Evolutionary conservation across 2,797 vertebrate species (phyloP), one percentile per base, ranked within the genome.

Genomic region (Manis javanica): DNA sequence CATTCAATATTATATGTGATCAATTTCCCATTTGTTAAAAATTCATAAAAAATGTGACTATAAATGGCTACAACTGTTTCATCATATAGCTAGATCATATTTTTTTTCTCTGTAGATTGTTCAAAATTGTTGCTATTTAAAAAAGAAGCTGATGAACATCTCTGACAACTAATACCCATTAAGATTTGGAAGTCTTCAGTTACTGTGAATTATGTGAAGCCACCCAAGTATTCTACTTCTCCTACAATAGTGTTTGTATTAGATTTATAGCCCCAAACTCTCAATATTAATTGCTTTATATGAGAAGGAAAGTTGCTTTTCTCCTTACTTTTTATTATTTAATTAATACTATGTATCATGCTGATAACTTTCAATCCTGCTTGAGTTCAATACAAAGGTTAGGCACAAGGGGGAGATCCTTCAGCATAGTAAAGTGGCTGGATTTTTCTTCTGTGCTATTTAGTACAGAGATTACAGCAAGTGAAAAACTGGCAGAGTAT

Each of bases 341-440:
- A 42, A 49, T 11, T 26, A 29, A 29, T 59, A 63, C 5, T 15
- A 16, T 19, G 37, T 10, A 75, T 21, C 24, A 53, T 42, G 31
- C 39, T 37, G 37, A 79, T 59, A 63, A 46, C 63, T 82, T 89
- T 75, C 57, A 88, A 9, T 71, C 19, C 46, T 64, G 24, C 75
- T 94, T 94, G 84, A 86, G 69, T 92, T 96, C 86, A 97, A 23
- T 96, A 77, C 85, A 92, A 77, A 82, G 42, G 86, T 96, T 69
- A 94, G 94, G 93, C 88, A 95, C 94, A 85, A 97, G 93, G 88
- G 66, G 93, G 96, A 94, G 94, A 85, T 72, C 69, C 63, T 1
- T 81, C 72, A 95, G 91, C 77, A 63, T 0, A 15, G n/a, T 6
- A 42, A 63, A 96, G 77, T 24, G 51, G 42, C 61, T n/a, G 16